Conservation (phyloP, 1,140 invertebrate genomes). For the Batillaria attramentaria region DNA sequence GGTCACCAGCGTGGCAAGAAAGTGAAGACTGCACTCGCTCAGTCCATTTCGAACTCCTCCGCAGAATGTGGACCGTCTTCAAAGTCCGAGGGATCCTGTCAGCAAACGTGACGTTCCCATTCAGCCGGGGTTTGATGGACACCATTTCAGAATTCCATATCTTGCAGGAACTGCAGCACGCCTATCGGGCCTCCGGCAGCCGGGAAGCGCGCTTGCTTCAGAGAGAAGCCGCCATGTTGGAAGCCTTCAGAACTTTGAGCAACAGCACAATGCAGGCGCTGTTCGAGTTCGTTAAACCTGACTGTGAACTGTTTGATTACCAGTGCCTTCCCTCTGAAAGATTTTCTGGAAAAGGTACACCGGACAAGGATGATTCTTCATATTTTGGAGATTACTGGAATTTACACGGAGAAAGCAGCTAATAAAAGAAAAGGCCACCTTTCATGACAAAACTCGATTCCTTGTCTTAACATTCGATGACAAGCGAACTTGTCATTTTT, state of each 20-base stretch:
- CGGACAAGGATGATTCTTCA: neutral
- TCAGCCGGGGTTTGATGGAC: neutral
- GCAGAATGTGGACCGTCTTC: slow-evolving; percentile 10
- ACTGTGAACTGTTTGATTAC: slow-evolving; percentile 15
- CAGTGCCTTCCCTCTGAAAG: neutral
- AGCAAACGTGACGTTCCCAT: neutral
- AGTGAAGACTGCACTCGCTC: neutral
- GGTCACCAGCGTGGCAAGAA: neutral
- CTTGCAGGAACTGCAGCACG: neutral
- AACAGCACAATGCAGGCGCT: neutral
- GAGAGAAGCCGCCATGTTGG: slow-evolving; percentile 16
- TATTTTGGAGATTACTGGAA: slow-evolving; percentile 12
- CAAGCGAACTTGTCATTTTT: too few species aligned
- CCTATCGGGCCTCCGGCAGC: neutral
- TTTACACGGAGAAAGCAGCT: too few species aligned
- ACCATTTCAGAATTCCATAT: neutral
- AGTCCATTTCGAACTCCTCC: neutral
- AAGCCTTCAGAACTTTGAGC: neutral
- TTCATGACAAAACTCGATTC: too few species aligned
- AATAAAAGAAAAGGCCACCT: too few species aligned
- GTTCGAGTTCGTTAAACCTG: neutral
- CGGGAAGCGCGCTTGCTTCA: neutral
- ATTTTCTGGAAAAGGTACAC: neutral
- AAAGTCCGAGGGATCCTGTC: slow-evolving; percentile 6
- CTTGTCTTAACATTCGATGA: too few species aligned